Evolutionary conservation across 2,888 invertebrate species (phyloP).

Genomic region (Trachelus tabidus): DNA sequence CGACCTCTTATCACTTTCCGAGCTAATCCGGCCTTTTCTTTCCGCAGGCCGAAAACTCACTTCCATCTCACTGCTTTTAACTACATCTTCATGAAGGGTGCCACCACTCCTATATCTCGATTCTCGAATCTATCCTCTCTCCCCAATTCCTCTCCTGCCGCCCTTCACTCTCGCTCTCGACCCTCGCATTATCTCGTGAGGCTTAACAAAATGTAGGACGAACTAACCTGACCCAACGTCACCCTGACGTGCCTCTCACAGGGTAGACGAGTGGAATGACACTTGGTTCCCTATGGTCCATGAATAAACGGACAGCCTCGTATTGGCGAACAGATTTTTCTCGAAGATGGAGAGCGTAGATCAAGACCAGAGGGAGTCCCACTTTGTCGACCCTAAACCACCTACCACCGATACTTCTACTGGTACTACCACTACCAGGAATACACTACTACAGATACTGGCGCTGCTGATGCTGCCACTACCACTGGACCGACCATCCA

Average conservation of each 20-base stretch:
- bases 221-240: not conserved
- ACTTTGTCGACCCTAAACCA: slow-evolving; percentile 39
- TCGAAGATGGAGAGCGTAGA: slow-evolving; percentile 44
- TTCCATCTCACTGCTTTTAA: not conserved
- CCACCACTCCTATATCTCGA: not conserved
- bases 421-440: not conserved
- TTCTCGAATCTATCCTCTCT: not conserved
- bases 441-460: not conserved
- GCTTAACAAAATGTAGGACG: not conserved
- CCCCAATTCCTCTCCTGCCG: not conserved
- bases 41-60: not conserved
- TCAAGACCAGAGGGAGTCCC: slow-evolving; percentile 38
- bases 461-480: not conserved
- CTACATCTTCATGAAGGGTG: not conserved
- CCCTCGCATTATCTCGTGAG: slow-evolving; percentile 9
- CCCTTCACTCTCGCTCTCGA: not conserved
- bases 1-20: not conserved
- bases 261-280: not conserved
- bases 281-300: not conserved
- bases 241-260: not conserved
- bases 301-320: not conserved
- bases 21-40: not conserved
- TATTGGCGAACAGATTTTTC: slow-evolving; percentile 40
- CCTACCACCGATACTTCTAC: not conserved
- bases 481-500: not conserved